Percentiles rank a stretch among this genome's conserved stretches.
Evolutionary conservation across 2,888 invertebrate genomes (phyloP).

Genomic region (Caenorhabditis drosophilae): DNA sequence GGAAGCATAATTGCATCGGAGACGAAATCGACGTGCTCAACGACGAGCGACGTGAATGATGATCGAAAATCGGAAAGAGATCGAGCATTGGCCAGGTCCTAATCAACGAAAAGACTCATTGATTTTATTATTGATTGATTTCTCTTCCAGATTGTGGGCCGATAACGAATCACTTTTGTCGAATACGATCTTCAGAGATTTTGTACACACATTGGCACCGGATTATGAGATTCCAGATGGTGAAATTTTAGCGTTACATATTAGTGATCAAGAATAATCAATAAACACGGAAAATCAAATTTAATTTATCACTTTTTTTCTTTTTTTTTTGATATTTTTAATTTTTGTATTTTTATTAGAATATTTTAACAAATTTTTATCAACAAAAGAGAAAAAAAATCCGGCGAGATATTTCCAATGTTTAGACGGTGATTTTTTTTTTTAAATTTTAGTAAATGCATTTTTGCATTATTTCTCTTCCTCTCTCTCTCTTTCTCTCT

Average conservation of each 20-base stretch:
- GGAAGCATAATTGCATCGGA: constrained; percentile 37
- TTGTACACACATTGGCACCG: constrained; percentile 49
- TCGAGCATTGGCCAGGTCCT: constrained; percentile 43
- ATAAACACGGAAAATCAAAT: too few species aligned
- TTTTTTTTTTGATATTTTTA: too few species aligned
- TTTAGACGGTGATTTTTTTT: constrained; percentile 3
- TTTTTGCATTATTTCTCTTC: constrained; percentile 21
- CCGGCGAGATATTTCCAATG: not conserved
- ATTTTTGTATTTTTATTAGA: not conserved
- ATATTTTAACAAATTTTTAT: too few species aligned
- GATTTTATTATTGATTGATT: constrained; percentile 4
- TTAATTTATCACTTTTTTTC: too few species aligned
- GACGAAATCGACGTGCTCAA: constrained; percentile 42
- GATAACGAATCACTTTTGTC: constrained; percentile 30
- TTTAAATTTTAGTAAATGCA: constrained; percentile 26
- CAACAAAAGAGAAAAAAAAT: too few species aligned
- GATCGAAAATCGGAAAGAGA: constrained; percentile 47
- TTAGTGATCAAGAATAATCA: constrained; percentile 13
- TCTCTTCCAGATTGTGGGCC: constrained; percentile 29
- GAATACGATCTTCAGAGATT: constrained; percentile 33
- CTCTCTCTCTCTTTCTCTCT: constrained; percentile 14
- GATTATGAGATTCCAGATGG: constrained; percentile 54
- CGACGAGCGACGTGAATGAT: constrained; percentile 35
- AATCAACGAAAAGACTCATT: not conserved
- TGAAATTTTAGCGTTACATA: constrained; percentile 20